Evolutionary conservation across 1,140 invertebrate genomes (phyloP).

Genomic region (Heliconius himera): DNA sequence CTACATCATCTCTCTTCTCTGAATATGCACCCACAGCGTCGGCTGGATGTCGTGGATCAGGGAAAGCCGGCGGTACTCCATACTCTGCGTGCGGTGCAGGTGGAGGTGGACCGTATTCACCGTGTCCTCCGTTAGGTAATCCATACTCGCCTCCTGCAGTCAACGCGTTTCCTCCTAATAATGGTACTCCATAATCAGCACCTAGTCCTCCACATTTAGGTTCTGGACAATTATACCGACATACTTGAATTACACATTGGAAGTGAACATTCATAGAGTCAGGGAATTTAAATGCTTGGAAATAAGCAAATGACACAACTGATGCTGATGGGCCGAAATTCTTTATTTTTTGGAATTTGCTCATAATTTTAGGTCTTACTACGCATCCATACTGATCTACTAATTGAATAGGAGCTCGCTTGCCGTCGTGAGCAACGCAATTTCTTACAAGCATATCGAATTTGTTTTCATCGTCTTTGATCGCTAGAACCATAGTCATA

Average conservation of each 20-base stretch:
- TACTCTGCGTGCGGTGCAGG: constrained; percentile 84
- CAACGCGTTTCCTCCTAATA: constrained; percentile 82
- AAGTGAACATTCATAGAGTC: constrained; percentile 99
- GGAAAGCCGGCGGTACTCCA: constrained; percentile 88
- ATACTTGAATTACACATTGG: constrained; percentile 98
- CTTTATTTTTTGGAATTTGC: constrained; percentile 97
- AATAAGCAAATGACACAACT: constrained; percentile 96
- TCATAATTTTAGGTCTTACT: constrained; percentile 96
- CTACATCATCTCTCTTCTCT: constrained; percentile 90
- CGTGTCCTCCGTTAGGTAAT: constrained; percentile 83
- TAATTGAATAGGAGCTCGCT: constrained; percentile 94
- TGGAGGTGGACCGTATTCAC: constrained; percentile 87
- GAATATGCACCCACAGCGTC: constrained; percentile 90
- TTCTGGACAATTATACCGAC: constrained; percentile 95
- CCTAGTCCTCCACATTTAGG: constrained; percentile 90
- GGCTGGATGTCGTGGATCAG: constrained; percentile 91
- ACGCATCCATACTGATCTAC: constrained; percentile 96
- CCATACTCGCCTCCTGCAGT: constrained; percentile 86
- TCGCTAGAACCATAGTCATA: constrained; percentile 97
- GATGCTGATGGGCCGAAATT: constrained; percentile 97
- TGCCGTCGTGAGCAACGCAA: constrained; percentile 96
- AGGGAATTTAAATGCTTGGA: constrained; percentile 98
- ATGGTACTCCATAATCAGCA: constrained; percentile 86
- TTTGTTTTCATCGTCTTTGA: constrained; percentile 97
- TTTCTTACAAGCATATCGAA: constrained; percentile 97